A percentile compares a stretch with the other conserved stretches of the same genome.
Evolutionary conservation across 2,797 vertebrate species (phyloP).

Genomic region (Cryptoblepharus egeriae): DNA sequence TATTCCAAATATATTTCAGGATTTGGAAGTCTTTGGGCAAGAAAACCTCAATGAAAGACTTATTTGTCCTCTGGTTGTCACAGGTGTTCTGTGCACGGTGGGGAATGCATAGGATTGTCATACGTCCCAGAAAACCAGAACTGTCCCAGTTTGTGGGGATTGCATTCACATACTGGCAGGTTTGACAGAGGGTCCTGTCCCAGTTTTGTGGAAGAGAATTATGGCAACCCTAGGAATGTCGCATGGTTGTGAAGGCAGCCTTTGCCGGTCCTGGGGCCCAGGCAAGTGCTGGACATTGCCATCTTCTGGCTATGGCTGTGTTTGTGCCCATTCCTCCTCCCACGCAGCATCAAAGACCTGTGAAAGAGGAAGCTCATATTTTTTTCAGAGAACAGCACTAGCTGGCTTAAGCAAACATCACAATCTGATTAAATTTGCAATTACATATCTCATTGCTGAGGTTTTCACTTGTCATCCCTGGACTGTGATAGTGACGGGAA

Average conservation of each 20-base stretch:
- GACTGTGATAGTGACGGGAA: background rate
- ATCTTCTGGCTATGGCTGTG: background rate
- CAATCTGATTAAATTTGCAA: background rate
- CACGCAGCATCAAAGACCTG: background rate
- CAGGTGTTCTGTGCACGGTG: too few relatives aligned
- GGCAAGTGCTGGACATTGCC: background rate
- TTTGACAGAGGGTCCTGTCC: too few relatives aligned
- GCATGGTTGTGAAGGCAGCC: background rate
- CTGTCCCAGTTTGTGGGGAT: too few relatives aligned
- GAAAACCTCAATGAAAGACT: too few relatives aligned
- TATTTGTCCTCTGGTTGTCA: too few relatives aligned
- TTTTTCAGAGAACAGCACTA: background rate
- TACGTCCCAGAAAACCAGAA: too few relatives aligned
- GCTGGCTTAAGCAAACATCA: background rate
- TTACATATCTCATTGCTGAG: background rate
- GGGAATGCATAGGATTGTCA: too few relatives aligned
- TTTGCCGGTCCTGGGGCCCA: background rate
- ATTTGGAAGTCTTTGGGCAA: too few relatives aligned
- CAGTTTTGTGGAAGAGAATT: too few relatives aligned
- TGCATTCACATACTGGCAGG: too few relatives aligned
- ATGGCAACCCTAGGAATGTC: too few relatives aligned
- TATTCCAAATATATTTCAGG: too few relatives aligned
- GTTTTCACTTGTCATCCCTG: background rate
- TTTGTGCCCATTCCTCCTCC: background rate
- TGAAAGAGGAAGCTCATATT: background rate